phyloP scores from a whole-genome alignment of 2,113 vertebrate genomes.

The Chionodraco myersi region DNA sequence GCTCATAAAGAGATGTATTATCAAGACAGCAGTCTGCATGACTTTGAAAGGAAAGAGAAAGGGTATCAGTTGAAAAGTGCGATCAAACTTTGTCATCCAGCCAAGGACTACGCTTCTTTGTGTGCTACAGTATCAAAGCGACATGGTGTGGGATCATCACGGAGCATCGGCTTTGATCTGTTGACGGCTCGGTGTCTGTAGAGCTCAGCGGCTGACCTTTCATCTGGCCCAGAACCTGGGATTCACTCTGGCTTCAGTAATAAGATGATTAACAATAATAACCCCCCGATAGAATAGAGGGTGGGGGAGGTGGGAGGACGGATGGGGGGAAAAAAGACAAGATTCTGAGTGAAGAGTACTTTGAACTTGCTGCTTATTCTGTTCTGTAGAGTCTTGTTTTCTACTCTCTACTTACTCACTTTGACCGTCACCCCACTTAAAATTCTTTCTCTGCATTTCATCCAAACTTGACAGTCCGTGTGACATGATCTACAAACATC shows the following conservation, averaged over 20 bases:
- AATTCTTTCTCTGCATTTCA: conserved; percentile 61
- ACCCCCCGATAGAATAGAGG: conserved; percentile 61
- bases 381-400: conserved; percentile 1
- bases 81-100: conserved; percentile 76
- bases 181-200: conserved; percentile 68
- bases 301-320: not conserved
- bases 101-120: conserved; percentile 59
- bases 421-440: conserved; percentile 48
- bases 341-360: conserved; percentile 38
- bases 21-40: conserved; percentile 31
- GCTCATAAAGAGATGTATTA: conserved; percentile 57
- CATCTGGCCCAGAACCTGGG: conserved; percentile 69
- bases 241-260: conserved; percentile 71
- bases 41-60: conserved; percentile 57
- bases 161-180: conserved; percentile 76
- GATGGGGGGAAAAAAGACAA: not conserved
- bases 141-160: conserved; percentile 57
- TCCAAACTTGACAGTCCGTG: conserved; percentile 52
- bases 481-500: conserved; percentile 59
- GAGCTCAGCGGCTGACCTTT: conserved; percentile 69
- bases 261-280: conserved; percentile 80
- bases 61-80: conserved; percentile 66
- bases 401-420: conserved; percentile 15
- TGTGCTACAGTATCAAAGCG: conserved; percentile 78
- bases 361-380: conserved; percentile 24